phyloP scores from a whole-genome alignment of 2,113 vertebrate genomes.

The Hylia prasina region DNA sequence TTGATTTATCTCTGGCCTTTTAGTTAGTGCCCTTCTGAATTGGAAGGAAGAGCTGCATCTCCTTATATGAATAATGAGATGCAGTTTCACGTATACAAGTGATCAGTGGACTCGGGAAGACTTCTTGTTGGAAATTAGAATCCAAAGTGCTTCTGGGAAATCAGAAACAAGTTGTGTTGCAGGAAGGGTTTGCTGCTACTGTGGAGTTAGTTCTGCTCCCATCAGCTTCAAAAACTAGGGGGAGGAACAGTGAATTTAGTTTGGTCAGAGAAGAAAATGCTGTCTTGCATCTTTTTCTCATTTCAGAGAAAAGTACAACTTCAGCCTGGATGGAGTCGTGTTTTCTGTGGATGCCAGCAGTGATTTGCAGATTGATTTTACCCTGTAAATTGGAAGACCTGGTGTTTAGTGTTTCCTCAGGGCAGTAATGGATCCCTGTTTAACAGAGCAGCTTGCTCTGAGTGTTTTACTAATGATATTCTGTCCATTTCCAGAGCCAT shows the following conservation, averaged over 20 bases:
- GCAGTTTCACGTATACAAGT: rapidly evolving
- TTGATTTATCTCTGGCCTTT: neutral
- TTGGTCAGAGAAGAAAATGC: neutral
- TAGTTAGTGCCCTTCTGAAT: neutral
- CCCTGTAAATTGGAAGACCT: neutral
- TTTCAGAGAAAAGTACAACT: neutral
- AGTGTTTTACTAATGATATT: neutral
- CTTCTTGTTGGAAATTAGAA: neutral
- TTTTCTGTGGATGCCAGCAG: neutral
- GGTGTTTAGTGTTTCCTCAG: neutral
- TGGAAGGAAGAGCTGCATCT: neutral
- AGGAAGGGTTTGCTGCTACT: neutral
- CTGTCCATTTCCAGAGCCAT: slow-evolving; percentile 49
- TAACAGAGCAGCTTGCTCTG: neutral
- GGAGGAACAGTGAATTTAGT: neutral
- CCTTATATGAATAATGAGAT: rapidly evolving
- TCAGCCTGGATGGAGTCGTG: neutral
- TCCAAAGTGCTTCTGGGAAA: neutral
- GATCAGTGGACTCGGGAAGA: neutral
- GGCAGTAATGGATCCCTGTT: neutral
- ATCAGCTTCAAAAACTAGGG: neutral
- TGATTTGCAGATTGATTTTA: neutral
- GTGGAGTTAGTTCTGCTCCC: neutral
- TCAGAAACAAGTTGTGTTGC: neutral
- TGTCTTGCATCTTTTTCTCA: neutral